phyloP scores from a whole-genome alignment of 2,797 vertebrate species.

The Protosalanx chinensis region DNA sequence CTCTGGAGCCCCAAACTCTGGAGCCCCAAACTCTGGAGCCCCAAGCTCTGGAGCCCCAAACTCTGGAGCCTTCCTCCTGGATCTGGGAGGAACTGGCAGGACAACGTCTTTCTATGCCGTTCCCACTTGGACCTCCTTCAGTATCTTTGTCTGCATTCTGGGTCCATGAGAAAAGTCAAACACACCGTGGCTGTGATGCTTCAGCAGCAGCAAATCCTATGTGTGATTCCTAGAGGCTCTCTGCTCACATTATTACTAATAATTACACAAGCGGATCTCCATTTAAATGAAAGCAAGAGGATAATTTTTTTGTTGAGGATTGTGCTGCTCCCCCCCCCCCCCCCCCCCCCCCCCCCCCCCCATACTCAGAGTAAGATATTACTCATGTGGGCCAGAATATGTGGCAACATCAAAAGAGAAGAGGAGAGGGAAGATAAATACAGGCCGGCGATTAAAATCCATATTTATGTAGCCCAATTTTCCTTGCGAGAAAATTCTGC shows the following conservation, averaged over 20 bases:
- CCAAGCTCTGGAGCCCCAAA: slow-evolving; percentile 58
- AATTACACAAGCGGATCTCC: slow-evolving; percentile 51
- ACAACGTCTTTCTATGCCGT: slow-evolving; percentile 75
- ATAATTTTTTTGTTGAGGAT: slow-evolving; percentile 27
- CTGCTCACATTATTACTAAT: slow-evolving; percentile 51
- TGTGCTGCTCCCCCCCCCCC: no score
- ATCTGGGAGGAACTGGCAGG: slow-evolving; percentile 68
- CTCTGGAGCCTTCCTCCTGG: slow-evolving; percentile 47
- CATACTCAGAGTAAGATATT: slow-evolving; percentile 61
- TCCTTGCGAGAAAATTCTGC: slow-evolving; percentile 63
- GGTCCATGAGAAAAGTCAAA: slow-evolving; percentile 79
- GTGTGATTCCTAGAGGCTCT: slow-evolving; percentile 37
- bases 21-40: slow-evolving; percentile 58
- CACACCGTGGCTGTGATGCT: slow-evolving; percentile 59
- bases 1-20: slow-evolving; percentile 61
- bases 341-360: no score
- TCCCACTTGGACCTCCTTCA: slow-evolving; percentile 76
- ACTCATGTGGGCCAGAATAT: slow-evolving; percentile 61
- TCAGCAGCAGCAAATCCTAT: slow-evolving; percentile 24
- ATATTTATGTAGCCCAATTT: slow-evolving; percentile 78
- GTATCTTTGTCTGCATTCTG: slow-evolving; percentile 74
- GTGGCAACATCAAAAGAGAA: slow-evolving; percentile 71
- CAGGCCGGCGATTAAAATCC: slow-evolving; percentile 75
- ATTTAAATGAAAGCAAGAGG: slow-evolving; percentile 41
- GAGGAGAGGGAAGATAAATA: slow-evolving; percentile 73